Percentiles rank a stretch among this genome's conserved stretches.
These are phyloP conservation scores for Polyommatus icarus DNA, from an alignment of 2,888 invertebrate genomes.

Conservation along the genomic window DNA sequence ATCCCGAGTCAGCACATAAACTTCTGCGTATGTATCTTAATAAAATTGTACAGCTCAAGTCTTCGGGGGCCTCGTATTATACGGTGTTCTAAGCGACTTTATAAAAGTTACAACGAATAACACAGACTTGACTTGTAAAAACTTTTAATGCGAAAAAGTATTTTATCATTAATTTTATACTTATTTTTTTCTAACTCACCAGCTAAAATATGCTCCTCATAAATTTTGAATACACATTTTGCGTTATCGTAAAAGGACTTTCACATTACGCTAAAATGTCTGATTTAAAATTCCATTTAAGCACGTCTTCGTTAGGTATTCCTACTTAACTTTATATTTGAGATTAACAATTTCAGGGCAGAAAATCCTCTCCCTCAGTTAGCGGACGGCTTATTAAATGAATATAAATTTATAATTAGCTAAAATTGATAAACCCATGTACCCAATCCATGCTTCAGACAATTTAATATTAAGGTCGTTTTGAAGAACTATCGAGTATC, in stretches of 20 bases:
- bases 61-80: constrained; percentile 10
- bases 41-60: constrained; percentile 21
- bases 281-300: constrained; percentile 19
- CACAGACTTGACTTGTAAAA: not conserved
- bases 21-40: constrained; percentile 21
- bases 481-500: not conserved
- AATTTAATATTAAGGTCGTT: not conserved
- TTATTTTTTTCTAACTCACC: not conserved
- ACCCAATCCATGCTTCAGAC: not conserved
- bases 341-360: not conserved
- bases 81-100: constrained; percentile 17
- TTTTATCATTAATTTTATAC: constrained; percentile 11
- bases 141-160: constrained; percentile 15
- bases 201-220: not conserved
- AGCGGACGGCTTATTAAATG: constrained; percentile 6
- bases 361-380: not conserved
- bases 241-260: not conserved
- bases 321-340: constrained; percentile 16
- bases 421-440: not conserved
- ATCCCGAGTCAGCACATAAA: constrained; percentile 17
- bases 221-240: not conserved
- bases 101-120: constrained; percentile 18
- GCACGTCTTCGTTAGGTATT: constrained; percentile 11
- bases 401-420: not conserved
- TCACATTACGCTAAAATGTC: constrained; percentile 7